These are phyloP conservation scores for Calyptomena viridis DNA, from an alignment of 2,113 vertebrate species.

Conservation along the genomic window DNA sequence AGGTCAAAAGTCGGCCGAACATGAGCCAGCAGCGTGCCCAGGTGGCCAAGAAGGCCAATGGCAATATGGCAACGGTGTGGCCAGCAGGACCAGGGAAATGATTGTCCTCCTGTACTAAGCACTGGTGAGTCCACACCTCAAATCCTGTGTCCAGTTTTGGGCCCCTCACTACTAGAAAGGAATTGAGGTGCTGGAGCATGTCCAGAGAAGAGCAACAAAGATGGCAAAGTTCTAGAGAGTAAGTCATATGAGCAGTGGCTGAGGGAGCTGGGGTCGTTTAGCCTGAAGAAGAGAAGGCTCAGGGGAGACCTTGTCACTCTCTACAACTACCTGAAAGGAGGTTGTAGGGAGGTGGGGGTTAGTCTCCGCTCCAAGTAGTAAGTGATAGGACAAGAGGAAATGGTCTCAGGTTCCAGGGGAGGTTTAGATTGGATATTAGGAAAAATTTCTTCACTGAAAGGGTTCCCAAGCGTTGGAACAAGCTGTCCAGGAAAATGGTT, in stretches of 20 bases:
- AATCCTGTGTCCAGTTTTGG: neutral
- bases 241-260: neutral
- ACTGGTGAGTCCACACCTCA: too few relatives aligned
- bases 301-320: neutral
- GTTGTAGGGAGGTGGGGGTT: fast-evolving
- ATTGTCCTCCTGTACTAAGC: neutral
- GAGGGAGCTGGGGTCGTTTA: neutral
- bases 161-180: too few relatives aligned
- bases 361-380: neutral
- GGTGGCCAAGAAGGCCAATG: neutral
- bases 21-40: neutral
- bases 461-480: neutral
- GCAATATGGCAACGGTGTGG: neutral
- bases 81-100: neutral
- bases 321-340: neutral
- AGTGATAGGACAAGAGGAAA: neutral
- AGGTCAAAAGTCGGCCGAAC: too few relatives aligned
- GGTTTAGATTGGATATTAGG: neutral
- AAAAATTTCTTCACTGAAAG: neutral
- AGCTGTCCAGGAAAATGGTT: neutral
- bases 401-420: too few relatives aligned
- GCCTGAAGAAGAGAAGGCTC: neutral
- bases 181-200: neutral
- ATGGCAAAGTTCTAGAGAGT: neutral
- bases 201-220: neutral